Conservation (phyloP, 2,113 vertebrate genomes). For the Tychaedon coryphoeus region DNA sequence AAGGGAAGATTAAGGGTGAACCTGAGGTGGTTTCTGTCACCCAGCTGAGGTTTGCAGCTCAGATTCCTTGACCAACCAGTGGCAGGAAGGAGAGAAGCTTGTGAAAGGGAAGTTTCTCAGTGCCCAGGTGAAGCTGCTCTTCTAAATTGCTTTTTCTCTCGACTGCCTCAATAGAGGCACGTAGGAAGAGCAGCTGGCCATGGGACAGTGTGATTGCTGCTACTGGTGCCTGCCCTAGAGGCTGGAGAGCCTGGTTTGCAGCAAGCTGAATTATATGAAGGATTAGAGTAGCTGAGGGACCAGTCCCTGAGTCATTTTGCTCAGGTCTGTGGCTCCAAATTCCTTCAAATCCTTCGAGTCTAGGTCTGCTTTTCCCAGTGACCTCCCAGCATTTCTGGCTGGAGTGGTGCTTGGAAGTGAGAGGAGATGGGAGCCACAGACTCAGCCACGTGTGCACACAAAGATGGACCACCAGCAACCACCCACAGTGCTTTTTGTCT, state of each 20-base stretch:
- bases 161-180: accelerated
- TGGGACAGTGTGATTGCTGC: neutral
- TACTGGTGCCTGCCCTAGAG: neutral
- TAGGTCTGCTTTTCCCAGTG: neutral
- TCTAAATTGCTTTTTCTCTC: neutral
- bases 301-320: neutral
- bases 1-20: neutral
- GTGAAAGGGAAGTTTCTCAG: neutral
- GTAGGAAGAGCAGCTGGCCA: neutral
- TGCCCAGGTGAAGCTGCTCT: neutral
- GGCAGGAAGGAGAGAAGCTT: neutral
- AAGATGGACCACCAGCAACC: neutral
- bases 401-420: neutral
- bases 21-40: neutral
- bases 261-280: neutral
- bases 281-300: neutral
- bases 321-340: neutral
- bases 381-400: neutral
- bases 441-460: accelerated
- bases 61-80: neutral
- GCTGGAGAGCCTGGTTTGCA: neutral
- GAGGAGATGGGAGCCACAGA: neutral
- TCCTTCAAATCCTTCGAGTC: neutral
- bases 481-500: neutral
- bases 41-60: neutral